Evolutionary conservation across 2,113 vertebrate genomes (phyloP), one percentile per base, ranked within the genome.

Genomic region (Aptenodytes forsteri): DNA sequence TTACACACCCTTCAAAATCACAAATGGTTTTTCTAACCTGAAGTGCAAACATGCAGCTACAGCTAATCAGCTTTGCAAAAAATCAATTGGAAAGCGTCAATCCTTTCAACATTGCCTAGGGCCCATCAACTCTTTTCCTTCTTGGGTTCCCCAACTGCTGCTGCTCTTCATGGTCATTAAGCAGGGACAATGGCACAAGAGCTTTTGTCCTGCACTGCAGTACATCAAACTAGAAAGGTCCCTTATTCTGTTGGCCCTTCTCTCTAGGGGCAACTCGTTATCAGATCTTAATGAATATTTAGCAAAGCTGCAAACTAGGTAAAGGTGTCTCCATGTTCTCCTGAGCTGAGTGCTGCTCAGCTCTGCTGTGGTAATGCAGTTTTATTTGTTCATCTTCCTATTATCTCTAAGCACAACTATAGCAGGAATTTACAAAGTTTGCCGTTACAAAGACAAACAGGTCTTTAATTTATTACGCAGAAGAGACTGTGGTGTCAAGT

Each of bases 21-120:
- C 49, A 94, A 91, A 85, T 76, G 29, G 14, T 32, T 91, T 92
- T 87, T 91, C 78, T 89, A 85, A 90, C 38, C 49, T 69, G 54
- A 94, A 93, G 82, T 80, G 49, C 75, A 86, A 96, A 90, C 67
- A 85, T 65, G 58, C 49, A 72, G 87, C 54, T 71, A 66, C 36
- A 94, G 73, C 46, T 95, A 85, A 97, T 93, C 90, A 97, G 61
- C 82, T 96, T 80, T 88, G 66, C 85, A 88, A 70, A 83, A 96
- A 88, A 71, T 90, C 82, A 88, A 9, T 56, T 77, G 70, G 42
- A 83, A 73, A 52, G 52, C 38, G 54, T 90, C 71, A 96, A 61
- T 94, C 44, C n/a, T 73, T 90, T 80, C 87, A 85, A 18, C 40
- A 34, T 21, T 54, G 44, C 93, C 82, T 72, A 54, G 11, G 58